phyloP scores from a whole-genome alignment of 2,113 vertebrate species.

The Damaliscus lunatus region DNA sequence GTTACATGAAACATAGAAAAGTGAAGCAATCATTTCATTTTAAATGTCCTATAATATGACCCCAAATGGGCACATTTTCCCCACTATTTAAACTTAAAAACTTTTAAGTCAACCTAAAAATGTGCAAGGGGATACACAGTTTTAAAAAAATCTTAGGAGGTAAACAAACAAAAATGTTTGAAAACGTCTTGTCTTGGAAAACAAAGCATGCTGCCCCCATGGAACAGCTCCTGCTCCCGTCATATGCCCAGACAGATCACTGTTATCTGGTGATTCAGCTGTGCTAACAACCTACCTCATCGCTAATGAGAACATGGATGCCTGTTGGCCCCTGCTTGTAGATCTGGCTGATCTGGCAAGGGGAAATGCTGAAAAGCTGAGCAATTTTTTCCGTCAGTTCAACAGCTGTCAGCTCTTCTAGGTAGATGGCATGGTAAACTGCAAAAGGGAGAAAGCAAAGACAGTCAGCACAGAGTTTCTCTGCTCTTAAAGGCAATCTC shows the following conservation, averaged over 20 bases:
- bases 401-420: constrained; percentile 91
- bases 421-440: constrained; percentile 98
- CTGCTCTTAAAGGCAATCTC: not conserved
- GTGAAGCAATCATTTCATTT: not conserved
- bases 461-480: not conserved
- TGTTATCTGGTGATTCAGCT: not conserved
- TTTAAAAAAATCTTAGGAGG: not conserved
- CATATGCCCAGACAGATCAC: not conserved
- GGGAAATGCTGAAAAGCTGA: constrained; percentile 96
- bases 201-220: not conserved
- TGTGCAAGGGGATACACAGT: not conserved
- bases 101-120: not conserved
- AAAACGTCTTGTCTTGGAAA: not conserved
- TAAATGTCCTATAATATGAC: not conserved
- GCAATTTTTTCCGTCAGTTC: constrained; percentile 96
- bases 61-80: not conserved
- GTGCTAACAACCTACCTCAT: constrained; percentile 84
- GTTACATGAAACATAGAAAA: constrained; percentile 7
- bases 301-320: constrained; percentile 96
- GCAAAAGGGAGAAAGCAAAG: not conserved
- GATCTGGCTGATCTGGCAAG: constrained; percentile 95
- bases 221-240: not conserved
- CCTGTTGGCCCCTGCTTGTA: constrained; percentile 97
- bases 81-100: constrained; percentile 18
- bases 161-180: not conserved